Evolutionary conservation across 2,113 vertebrate species (phyloP).

Genomic region (Microcebus jonahi): DNA sequence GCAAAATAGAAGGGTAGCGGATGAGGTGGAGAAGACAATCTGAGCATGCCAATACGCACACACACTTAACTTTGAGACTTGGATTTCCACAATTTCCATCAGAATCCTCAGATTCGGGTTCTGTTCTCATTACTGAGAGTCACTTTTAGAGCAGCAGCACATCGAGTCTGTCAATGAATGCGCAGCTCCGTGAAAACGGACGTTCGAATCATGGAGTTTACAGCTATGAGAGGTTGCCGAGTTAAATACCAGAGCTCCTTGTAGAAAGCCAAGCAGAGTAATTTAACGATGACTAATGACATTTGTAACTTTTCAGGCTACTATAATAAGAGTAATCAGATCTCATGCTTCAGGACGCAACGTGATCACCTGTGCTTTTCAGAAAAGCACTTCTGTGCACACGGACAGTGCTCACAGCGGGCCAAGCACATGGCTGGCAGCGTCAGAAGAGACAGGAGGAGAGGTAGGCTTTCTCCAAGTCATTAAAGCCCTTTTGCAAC

Average conservation of each 20-base stretch:
- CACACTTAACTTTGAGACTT: not conserved
- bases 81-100: not conserved
- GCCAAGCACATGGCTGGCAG: not conserved
- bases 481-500: not conserved
- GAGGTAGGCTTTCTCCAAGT: not conserved
- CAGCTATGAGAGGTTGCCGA: not conserved
- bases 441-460: not conserved
- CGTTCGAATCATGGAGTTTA: slow-evolving; percentile 15
- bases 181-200: slow-evolving; percentile 7
- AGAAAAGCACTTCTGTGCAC: slow-evolving; percentile 60
- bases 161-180: not conserved
- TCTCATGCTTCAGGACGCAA: slow-evolving; percentile 55
- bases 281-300: slow-evolving; percentile 57
- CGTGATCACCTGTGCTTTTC: slow-evolving; percentile 65
- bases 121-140: not conserved
- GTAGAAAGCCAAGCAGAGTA: slow-evolving; percentile 54
- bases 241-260: slow-evolving; percentile 15
- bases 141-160: not conserved
- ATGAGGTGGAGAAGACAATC: not conserved
- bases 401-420: not conserved
- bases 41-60: not conserved
- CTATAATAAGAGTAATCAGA: slow-evolving; percentile 65
- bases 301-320: slow-evolving; percentile 55
- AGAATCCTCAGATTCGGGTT: not conserved
- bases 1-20: not conserved